phyloP scores from a whole-genome alignment of 2,113 vertebrate genomes.

The Glaucidium brasilianum region DNA sequence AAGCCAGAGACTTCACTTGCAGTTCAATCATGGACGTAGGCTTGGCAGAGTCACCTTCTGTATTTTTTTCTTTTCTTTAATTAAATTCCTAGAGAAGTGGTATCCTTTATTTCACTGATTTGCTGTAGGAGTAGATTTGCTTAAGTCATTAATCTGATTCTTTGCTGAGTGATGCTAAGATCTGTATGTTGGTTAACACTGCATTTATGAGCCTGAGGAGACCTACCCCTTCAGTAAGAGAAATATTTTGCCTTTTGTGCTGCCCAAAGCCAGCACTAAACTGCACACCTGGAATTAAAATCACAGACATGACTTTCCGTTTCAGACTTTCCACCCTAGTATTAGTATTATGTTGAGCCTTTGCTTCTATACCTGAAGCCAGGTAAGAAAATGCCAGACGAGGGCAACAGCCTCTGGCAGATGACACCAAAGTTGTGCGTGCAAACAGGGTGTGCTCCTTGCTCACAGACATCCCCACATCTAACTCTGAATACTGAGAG shows the following conservation, averaged over 20 bases:
- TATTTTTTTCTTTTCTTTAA: background rate
- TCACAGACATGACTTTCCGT: background rate
- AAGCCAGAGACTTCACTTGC: background rate
- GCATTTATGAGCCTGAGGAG: background rate
- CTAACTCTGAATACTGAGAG: background rate
- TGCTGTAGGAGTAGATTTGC: background rate
- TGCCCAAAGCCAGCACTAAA: background rate
- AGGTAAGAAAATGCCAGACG: background rate
- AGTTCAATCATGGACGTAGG: background rate
- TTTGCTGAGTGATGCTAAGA: background rate
- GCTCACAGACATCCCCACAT: fast-evolving
- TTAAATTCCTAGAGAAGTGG: background rate
- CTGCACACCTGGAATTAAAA: background rate
- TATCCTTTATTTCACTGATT: background rate
- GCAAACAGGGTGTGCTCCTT: background rate
- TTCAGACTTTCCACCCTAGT: background rate
- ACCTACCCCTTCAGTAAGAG: background rate
- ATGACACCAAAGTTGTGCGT: fast-evolving
- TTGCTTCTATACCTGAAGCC: background rate
- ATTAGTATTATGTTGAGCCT: background rate
- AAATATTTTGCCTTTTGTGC: background rate
- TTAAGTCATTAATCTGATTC: background rate
- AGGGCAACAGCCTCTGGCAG: background rate
- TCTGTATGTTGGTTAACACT: background rate
- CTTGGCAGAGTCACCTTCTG: background rate